Evolutionary conservation across 2,888 invertebrate genomes (phyloP).

Genomic region (Pyrrhia umbra): DNA sequence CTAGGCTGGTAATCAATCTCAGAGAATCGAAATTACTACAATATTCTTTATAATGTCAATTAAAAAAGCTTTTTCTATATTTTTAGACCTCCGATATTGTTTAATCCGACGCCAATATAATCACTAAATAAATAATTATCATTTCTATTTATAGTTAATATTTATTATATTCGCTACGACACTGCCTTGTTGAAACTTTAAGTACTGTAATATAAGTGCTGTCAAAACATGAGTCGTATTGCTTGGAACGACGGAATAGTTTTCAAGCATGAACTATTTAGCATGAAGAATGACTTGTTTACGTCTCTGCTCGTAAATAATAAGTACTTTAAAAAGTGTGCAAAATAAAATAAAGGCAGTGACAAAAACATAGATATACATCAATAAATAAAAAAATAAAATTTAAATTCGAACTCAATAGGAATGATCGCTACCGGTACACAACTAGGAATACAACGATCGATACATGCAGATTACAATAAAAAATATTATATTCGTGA

Average conservation of each 20-base stretch:
- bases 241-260: not conserved
- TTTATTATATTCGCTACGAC: conserved; percentile 32
- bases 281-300: not conserved
- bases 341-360: conserved; percentile 68
- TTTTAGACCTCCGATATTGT: conserved; percentile 1
- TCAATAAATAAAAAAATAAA: conserved; percentile 64
- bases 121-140: conserved; percentile 46
- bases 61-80: not conserved
- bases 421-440: conserved; percentile 81
- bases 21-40: not conserved
- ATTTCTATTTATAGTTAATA: conserved; percentile 43
- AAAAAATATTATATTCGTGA: conserved; percentile 60
- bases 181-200: conserved; percentile 56
- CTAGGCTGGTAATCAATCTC: not conserved
- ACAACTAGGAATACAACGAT: conserved; percentile 75
- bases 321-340: conserved; percentile 61
- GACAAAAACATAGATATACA: conserved; percentile 63
- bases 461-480: conserved; percentile 74
- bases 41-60: not conserved
- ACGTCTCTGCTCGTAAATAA: conserved; percentile 10
- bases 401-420: conserved; percentile 84
- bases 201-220: conserved; percentile 63
- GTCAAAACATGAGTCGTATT: not conserved
- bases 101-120: conserved; percentile 47
- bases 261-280: not conserved